Conservation (phyloP, 2,113 vertebrate species). For the Myiozetetes cayanensis region DNA sequence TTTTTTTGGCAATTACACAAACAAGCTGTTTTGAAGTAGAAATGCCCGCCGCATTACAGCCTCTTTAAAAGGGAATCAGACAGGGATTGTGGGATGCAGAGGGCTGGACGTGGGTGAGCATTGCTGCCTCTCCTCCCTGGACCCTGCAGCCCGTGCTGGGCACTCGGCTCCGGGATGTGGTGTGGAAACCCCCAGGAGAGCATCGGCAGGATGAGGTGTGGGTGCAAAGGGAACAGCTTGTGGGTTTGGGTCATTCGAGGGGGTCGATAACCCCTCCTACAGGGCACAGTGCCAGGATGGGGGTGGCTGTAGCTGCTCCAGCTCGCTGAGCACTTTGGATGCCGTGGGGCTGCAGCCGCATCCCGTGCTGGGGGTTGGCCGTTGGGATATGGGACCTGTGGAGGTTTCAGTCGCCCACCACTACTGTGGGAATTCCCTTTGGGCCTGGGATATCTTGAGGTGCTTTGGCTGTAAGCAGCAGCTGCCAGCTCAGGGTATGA, state of each 20-base stretch:
- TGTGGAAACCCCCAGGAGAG: neutral
- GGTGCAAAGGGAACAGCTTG: neutral
- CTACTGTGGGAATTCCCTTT: neutral
- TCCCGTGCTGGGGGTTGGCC: neutral
- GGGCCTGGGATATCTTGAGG: neutral
- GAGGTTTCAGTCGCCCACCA: neutral
- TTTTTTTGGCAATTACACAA: slow-evolving; percentile 63
- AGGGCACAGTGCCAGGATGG: rapidly evolving
- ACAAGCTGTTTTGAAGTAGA: slow-evolving; percentile 50
- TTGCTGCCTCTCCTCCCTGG: neutral
- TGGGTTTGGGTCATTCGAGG: rapidly evolving
- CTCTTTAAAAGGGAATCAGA: neutral
- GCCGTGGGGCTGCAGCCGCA: rapidly evolving
- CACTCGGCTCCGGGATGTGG: rapidly evolving
- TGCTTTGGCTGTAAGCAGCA: neutral
- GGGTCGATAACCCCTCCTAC: rapidly evolving
- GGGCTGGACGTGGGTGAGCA: neutral
- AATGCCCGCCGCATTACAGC: neutral
- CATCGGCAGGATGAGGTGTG: rapidly evolving
- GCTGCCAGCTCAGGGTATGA: neutral
- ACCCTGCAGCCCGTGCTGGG: neutral
- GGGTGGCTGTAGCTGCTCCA: neutral
- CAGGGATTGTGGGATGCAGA: neutral
- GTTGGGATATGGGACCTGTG: rapidly evolving
- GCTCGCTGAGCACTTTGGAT: neutral